Base-by-base conservation (phyloP, 1,140 invertebrate species). In the Holotrichia oblita region DNA sequence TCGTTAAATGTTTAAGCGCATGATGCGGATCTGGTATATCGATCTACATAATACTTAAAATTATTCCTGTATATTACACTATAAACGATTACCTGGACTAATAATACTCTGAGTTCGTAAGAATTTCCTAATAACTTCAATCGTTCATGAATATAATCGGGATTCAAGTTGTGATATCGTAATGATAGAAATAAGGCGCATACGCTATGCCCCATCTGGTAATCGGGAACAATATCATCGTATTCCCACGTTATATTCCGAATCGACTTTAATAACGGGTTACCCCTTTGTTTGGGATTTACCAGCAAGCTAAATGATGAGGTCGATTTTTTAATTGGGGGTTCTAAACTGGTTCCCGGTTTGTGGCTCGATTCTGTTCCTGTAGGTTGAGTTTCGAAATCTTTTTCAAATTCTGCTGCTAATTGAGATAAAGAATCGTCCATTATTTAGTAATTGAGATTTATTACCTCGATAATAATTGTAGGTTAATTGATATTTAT, bases 71-170 rank as follows among this genome's bases (percentile, higher is more conserved):
- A 41, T 20, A 78, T 48, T 17, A 59, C 17, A 20, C 12, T 22
- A 69, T 64, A 0, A n/a, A 78, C 44, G 17, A 10, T 59, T 77
- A 96, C 95, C 87, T 96, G 95, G 2, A 98, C 94, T 40, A 99
- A 87, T 20, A 99, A 88, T 0, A 99, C 93, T 82, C 97, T 85
- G 0, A 99, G 87, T 77, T 95, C 92, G 88, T 94, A 99, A 79
- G 92, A 90, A 86, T 94, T 94, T 17, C 95, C 96, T n/a, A 99
- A 88, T 40, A 91, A 87, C 85, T 98, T 98, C 0, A 99, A 85
- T 79, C 97, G 89, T 40, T 96, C 93, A 82, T 98, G 95, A 81
- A 99, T 97, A 83, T 99, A 99, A 87, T 98, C 95, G 14, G 97
- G 97, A 89, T 98, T 96, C 10, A 99, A 89, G 85, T 96, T 96